A percentile compares a stretch with the other conserved stretches of the same genome.
Evolutionary conservation across 2,888 invertebrate genomes (phyloP).

Genomic region (Callyntrura sp.): DNA sequence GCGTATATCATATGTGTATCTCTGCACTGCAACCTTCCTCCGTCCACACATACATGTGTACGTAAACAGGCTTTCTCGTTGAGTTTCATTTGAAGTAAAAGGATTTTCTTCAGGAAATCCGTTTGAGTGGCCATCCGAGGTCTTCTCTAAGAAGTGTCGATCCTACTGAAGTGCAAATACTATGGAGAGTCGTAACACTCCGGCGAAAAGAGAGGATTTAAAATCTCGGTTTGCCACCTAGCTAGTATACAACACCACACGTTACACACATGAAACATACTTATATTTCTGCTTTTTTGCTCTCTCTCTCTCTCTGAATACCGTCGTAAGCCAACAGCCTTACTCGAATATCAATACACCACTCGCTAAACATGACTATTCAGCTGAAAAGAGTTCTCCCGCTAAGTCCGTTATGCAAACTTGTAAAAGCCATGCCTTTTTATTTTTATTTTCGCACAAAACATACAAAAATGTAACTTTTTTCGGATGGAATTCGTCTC

Average conservation of each 20-base stretch:
- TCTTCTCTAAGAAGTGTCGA: constrained; percentile 53
- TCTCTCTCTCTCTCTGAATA: neutral
- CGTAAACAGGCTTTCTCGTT: constrained; percentile 28
- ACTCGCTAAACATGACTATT: constrained; percentile 5
- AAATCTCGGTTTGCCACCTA: constrained; percentile 13
- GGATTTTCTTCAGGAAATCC: constrained; percentile 69
- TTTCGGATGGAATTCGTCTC: constrained; percentile 1
- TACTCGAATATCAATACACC: constrained; percentile 13
- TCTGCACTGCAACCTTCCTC: neutral
- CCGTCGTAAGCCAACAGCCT: constrained; percentile 10
- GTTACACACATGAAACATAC: neutral
- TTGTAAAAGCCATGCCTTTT: constrained; percentile 36
- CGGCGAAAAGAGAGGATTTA: constrained; percentile 29
- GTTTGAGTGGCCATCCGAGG: constrained; percentile 67
- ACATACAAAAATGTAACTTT: constrained; percentile 28
- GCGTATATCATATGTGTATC: neutral
- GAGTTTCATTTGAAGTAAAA: constrained; percentile 63
- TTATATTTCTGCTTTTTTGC: too few relatives aligned
- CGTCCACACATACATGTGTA: neutral
- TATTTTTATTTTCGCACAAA: constrained; percentile 37
- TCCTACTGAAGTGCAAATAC: constrained; percentile 75
- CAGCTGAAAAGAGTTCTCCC: constrained; percentile 23
- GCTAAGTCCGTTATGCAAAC: constrained; percentile 37
- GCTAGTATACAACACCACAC: constrained; percentile 41
- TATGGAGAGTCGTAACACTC: neutral